A percentile compares a stretch with the other conserved stretches of the same genome.
Conservation (phyloP, 1,140 invertebrate genomes). For the Euura saliciscinereae region DNA sequence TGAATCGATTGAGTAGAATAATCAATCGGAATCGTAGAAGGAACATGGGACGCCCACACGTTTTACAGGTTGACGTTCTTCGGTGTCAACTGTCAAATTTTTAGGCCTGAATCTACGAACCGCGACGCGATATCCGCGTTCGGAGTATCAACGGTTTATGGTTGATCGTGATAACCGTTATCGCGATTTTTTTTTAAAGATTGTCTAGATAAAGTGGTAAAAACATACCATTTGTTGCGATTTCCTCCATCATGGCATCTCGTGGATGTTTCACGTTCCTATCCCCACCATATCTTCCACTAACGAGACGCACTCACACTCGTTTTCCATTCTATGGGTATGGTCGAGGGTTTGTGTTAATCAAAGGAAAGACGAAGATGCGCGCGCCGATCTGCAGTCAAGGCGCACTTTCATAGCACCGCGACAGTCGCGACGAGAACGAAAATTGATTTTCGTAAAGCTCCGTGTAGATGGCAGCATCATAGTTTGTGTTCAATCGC, state of each 20-base stretch:
- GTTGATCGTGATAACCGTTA: not conserved
- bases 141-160: constrained; percentile 3
- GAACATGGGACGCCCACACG: not conserved
- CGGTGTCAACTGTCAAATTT: not conserved
- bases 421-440: too few species aligned
- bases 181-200: constrained; percentile 13
- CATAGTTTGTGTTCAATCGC: too few species aligned
- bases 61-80: not conserved
- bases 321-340: too few species aligned
- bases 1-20: not conserved
- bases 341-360: too few species aligned
- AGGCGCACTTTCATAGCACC: too few species aligned
- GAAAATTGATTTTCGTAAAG: too few species aligned
- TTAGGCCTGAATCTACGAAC: constrained; percentile 9
- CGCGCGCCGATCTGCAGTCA: too few species aligned
- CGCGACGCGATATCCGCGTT: not conserved
- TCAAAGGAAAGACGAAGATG: too few species aligned
- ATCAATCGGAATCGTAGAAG: not conserved
- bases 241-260: constrained; percentile 53
- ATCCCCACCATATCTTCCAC: not conserved
- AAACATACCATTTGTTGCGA: constrained; percentile 47
- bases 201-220: constrained; percentile 9
- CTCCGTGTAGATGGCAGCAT: too few species aligned
- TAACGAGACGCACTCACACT: too few species aligned
- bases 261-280: not conserved